These are phyloP conservation scores for Papilio helenus DNA, from an alignment of 1,140 invertebrate species.

Conservation along the genomic window DNA sequence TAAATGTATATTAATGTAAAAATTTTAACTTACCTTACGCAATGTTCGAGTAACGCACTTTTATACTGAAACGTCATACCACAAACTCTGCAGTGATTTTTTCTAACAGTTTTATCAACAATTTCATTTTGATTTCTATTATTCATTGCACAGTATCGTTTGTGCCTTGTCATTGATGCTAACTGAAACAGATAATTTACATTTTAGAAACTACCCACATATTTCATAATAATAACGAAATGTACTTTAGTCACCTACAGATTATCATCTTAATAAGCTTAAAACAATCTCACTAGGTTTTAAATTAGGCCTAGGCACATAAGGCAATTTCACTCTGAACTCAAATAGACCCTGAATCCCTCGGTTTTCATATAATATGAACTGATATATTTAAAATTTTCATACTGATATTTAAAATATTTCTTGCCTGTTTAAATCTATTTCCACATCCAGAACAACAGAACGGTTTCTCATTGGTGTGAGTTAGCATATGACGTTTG, in stretches of 20 bases:
- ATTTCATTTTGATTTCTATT: constrained; percentile 43
- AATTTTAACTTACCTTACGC: constrained; percentile 60
- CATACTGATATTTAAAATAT: too few relatives aligned
- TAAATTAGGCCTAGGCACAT: too few relatives aligned
- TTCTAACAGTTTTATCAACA: constrained; percentile 51
- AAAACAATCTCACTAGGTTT: too few relatives aligned
- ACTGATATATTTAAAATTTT: too few relatives aligned
- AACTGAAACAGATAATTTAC: constrained; percentile 47
- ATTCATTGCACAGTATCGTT: constrained; percentile 56
- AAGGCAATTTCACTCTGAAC: too few relatives aligned
- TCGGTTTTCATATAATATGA: too few relatives aligned
- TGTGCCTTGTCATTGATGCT: constrained; percentile 66
- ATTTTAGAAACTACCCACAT: background rate
- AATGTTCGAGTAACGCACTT: constrained; percentile 68
- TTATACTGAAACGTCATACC: constrained; percentile 70
- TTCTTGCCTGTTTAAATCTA: constrained; percentile 65
- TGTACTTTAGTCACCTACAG: background rate
- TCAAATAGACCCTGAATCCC: too few relatives aligned
- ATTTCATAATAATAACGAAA: background rate
- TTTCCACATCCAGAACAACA: constrained; percentile 62
- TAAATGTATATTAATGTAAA: background rate
- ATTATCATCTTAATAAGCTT: too few relatives aligned
- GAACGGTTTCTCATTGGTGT: constrained; percentile 64
- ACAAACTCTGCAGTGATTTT: constrained; percentile 69
- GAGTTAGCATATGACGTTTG: constrained; percentile 64